A percentile compares a stretch with the other conserved stretches of the same genome.
These are phyloP conservation scores for Cantharis flavilabris DNA, from an alignment of 2,888 invertebrate genomes.

Conservation along the genomic window DNA sequence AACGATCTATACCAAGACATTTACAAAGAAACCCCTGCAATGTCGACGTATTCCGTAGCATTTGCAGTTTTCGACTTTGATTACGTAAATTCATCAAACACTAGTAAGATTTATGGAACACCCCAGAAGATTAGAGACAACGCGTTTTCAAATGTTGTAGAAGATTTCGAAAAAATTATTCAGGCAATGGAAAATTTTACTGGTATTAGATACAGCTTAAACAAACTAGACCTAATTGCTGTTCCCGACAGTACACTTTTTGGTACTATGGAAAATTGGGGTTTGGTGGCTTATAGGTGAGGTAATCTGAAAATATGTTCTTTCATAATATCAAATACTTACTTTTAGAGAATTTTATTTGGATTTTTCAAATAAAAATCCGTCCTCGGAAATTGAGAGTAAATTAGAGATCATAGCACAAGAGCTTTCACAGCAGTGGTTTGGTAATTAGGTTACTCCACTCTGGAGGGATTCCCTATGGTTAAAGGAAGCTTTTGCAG, in stretches of 20 bases:
- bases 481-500: slow-evolving; percentile 60
- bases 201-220: slow-evolving; percentile 58
- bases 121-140: slow-evolving; percentile 49
- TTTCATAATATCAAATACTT: background rate
- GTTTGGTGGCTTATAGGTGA: slow-evolving; percentile 74
- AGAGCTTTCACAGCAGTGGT: slow-evolving; percentile 62
- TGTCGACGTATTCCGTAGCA: slow-evolving; percentile 84
- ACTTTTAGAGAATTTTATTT: slow-evolving; percentile 1
- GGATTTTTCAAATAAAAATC: background rate
- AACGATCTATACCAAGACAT: slow-evolving; percentile 10
- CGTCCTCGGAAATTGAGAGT: background rate
- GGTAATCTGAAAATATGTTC: background rate
- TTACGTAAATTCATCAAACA: background rate
- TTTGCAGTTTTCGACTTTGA: slow-evolving; percentile 72
- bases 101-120: slow-evolving; percentile 45
- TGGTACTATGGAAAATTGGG: slow-evolving; percentile 89
- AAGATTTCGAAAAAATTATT: slow-evolving; percentile 54
- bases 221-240: slow-evolving; percentile 78
- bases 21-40: slow-evolving; percentile 53
- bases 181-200: slow-evolving; percentile 62
- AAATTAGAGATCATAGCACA: slow-evolving; percentile 53
- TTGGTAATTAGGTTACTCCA: slow-evolving; percentile 54
- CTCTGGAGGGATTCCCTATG: slow-evolving; percentile 53
- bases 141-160: slow-evolving; percentile 54
- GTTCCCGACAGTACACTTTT: slow-evolving; percentile 70